Evolutionary conservation across 2,888 invertebrate genomes (phyloP), one percentile per base, ranked within the genome.

Genomic region (Byasa hedistus): DNA sequence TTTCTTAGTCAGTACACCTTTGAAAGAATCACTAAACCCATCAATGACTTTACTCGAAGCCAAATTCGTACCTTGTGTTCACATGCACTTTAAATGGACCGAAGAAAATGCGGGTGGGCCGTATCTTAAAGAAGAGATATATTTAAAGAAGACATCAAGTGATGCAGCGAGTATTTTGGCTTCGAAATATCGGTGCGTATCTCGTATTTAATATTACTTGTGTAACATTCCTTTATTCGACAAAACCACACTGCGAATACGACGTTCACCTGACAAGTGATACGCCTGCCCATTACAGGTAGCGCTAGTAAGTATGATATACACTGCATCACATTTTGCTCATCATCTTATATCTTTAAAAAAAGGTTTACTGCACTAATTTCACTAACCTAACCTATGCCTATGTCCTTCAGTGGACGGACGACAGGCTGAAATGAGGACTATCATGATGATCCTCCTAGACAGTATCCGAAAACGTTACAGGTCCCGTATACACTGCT

Each of bases 1-100:
- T 48, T 89, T 87, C n/a, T 70, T 83, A 97, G 97, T 96, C 89
- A 95, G 95, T 51, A 94, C 97, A 21, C 98, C 98, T n/a, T 95
- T 97, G 15, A 96, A 96, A 83, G 92, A 92, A 72, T 88, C 94
- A 69, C 86, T 98, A 56, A 88, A 93, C 56, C 85, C 93, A 10
- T 87, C 93, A 64, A 91, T 91, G 72, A 93, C 94, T n/a, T 86
- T 97, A 62, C 79, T 95, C 15, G 95, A 97, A 79, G 93, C 94
- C 15, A 94, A 94, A 75, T 95, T 95, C 79, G 96, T 97, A 7
- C 97, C 97, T 39, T 95, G 95, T 72, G 96, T 96, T 22, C 92
- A 95, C 65, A 82, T 97, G 80, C 94, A 97, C 85, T 96, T 96
- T 79, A 94, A 94, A 67, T 92, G 93, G 75, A 75, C 89, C 12